Evolutionary conservation across 2,888 invertebrate genomes (phyloP), one percentile per base, ranked within the genome.

Genomic region (Trichopria drosophilae): DNA sequence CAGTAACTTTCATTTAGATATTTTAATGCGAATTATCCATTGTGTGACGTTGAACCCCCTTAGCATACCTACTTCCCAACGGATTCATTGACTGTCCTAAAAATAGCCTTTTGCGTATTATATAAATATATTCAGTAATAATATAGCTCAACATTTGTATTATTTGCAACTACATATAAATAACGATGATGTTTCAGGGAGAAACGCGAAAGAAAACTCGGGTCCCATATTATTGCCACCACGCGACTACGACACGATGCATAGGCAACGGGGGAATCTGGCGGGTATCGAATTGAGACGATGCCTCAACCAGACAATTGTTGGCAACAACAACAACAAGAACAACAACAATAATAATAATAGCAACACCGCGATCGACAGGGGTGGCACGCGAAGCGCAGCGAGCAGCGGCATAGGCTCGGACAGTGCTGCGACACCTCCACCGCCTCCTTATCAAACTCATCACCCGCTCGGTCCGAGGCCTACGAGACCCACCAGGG

Each of bases 161-260:
- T n/a, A n/a, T n/a, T n/a, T n/a, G n/a, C n/a, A n/a, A n/a, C n/a
- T n/a, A n/a, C n/a, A n/a, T n/a, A n/a, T n/a, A n/a, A n/a, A n/a
- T n/a, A n/a, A n/a, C n/a, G n/a, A n/a, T n/a, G n/a, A n/a, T n/a
- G n/a, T n/a, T n/a, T n/a, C n/a, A n/a, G n/a, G n/a, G n/a, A n/a
- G n/a, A n/a, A n/a, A n/a, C n/a, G 67, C 64, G 15, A 75, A 73
- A 32, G 71, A 73, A 61, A 69, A 72, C 57, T 60, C 73, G 13
- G 84, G 82, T 5, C 94, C 94, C 0, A 84, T 96, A 43, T 80
- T 96, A 16, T 78, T 96, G 54, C 96, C 96, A 0, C 95, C 96
- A 0, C 82, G 93, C 20, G 96, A 96, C 76, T 96, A 96, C 78
- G 95, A 96, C 76, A 94, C 94, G 1, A 88, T 93, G 3, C 90